Conservation (phyloP, 92 coral and sea anemone genomes). For the Epizoanthus fatuus region DNA sequence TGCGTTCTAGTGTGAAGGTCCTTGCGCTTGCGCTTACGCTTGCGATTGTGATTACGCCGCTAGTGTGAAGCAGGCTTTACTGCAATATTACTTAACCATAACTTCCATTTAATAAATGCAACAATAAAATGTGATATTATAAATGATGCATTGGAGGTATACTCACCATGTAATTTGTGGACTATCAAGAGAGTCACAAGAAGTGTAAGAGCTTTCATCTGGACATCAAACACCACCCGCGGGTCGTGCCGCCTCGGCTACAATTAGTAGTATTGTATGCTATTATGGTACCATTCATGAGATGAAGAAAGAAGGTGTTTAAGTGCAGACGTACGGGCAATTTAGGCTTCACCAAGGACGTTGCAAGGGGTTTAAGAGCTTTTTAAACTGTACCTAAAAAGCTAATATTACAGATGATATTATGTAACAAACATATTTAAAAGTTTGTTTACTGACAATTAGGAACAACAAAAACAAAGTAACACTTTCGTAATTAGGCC, state of each 20-base stretch:
- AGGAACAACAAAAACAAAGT: background rate
- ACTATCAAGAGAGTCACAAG: background rate
- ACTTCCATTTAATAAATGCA: too few relatives aligned
- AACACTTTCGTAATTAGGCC: background rate
- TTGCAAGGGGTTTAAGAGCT: too few relatives aligned
- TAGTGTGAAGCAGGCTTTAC: too few relatives aligned
- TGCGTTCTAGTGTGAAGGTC: too few relatives aligned
- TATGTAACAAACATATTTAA: background rate
- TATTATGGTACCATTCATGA: background rate
- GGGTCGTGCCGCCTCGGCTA: background rate
- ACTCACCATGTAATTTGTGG: slow-evolving; percentile 17
- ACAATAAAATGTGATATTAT: too few relatives aligned
- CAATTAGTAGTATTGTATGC: background rate
- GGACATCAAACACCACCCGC: slow-evolving; percentile 9
- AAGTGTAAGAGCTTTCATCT: slow-evolving; percentile 4
- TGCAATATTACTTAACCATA: too few relatives aligned
- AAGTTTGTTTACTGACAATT: background rate
- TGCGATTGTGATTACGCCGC: too few relatives aligned
- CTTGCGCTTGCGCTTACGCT: too few relatives aligned
- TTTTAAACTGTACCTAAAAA: background rate
- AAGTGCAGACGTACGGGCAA: too few relatives aligned
- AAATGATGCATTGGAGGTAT: too few relatives aligned
- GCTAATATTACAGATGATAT: background rate
- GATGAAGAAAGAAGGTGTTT: too few relatives aligned
- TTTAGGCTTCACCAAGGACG: too few relatives aligned